A percentile compares a stretch with the other conserved stretches of the same genome.
Evolutionary conservation across 37 sponge, comb jelly and placozoan species (phyloP).

Genomic region (Spongilla lacustris): DNA sequence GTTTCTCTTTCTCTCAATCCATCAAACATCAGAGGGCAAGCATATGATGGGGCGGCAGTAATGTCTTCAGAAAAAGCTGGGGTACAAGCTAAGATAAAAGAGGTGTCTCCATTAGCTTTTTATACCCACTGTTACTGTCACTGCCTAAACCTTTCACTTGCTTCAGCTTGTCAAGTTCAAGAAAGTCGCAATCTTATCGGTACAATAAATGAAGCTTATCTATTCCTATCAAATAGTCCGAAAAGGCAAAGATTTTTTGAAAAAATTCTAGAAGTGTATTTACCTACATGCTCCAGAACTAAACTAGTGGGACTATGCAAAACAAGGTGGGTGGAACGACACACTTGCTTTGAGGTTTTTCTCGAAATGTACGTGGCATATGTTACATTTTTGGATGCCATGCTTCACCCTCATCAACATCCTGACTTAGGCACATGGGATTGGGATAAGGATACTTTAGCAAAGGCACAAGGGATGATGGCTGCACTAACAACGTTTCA

Average conservation of each 20-base stretch:
- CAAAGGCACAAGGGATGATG: slow-evolving; percentile 45
- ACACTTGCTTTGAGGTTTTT: slow-evolving; percentile 61
- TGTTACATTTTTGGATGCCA: slow-evolving; percentile 49
- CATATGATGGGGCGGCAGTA: slow-evolving; percentile 34
- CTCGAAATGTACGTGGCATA: slow-evolving; percentile 29
- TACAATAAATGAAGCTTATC: slow-evolving; percentile 36
- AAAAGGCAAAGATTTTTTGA: slow-evolving; percentile 55
- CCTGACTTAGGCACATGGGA: slow-evolving; percentile 32
- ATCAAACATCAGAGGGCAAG: not conserved
- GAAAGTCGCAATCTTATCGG: slow-evolving; percentile 38
- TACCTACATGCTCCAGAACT: slow-evolving; percentile 31
- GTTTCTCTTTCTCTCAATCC: slow-evolving; percentile 17
- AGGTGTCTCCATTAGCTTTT: not conserved
- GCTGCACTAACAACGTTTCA: slow-evolving; percentile 53
- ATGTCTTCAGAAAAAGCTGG: slow-evolving; percentile 30
- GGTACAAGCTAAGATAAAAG: slow-evolving; percentile 14
- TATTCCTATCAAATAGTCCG: slow-evolving; percentile 50
- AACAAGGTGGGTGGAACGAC: slow-evolving; percentile 57
- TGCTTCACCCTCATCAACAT: slow-evolving; percentile 33
- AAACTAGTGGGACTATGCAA: slow-evolving; percentile 57
- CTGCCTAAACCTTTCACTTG: slow-evolving; percentile 57
- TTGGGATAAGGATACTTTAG: slow-evolving; percentile 54
- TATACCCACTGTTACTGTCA: slow-evolving; percentile 40
- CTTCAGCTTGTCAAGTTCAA: slow-evolving; percentile 38
- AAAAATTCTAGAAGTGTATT: slow-evolving; percentile 7